Percentiles rank a stretch among this genome's conserved stretches.
Evolutionary conservation across 2,888 invertebrate species (phyloP).

Genomic region (Chesias legatella): DNA sequence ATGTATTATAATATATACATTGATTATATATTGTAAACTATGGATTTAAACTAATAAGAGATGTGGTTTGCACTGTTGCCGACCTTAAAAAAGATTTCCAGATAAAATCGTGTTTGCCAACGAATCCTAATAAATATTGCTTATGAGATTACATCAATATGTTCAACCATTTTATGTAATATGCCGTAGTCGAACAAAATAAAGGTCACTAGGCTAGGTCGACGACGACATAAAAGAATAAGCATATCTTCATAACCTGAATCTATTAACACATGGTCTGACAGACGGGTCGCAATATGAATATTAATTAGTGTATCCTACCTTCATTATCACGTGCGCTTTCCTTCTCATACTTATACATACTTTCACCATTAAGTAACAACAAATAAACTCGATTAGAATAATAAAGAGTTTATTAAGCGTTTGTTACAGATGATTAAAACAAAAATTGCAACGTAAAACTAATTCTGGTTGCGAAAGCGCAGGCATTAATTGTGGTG

Average conservation of each 20-base stretch:
- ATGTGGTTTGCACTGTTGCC: no score
- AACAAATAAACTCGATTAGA: conserved; percentile 12
- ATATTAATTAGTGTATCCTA: conserved; percentile 30
- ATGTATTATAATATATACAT: neutral
- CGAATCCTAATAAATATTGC: no score
- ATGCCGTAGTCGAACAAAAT: conserved; percentile 1
- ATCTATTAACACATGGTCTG: conserved; percentile 11
- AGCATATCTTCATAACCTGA: conserved; percentile 12
- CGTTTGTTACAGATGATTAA: neutral
- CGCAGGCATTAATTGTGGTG: conserved; percentile 2
- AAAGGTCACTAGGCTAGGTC: conserved; percentile 16
- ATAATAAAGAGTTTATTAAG: conserved; percentile 10
- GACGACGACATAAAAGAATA: conserved; percentile 4
- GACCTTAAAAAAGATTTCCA: no score
- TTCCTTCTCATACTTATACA: conserved; percentile 17
- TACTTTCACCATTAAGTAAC: conserved; percentile 26
- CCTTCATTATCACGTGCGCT: conserved; percentile 25
- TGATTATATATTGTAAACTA: no score
- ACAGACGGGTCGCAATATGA: conserved; percentile 17
- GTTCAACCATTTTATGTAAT: neutral
- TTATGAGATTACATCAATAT: no score
- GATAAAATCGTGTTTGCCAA: no score
- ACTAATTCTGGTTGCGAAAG: conserved; percentile 5
- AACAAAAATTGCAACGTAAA: neutral
- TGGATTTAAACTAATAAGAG: no score